These are phyloP conservation scores for Phataginus tetradactyla DNA, from an alignment of 2,797 vertebrate genomes.

Conservation along the genomic window DNA sequence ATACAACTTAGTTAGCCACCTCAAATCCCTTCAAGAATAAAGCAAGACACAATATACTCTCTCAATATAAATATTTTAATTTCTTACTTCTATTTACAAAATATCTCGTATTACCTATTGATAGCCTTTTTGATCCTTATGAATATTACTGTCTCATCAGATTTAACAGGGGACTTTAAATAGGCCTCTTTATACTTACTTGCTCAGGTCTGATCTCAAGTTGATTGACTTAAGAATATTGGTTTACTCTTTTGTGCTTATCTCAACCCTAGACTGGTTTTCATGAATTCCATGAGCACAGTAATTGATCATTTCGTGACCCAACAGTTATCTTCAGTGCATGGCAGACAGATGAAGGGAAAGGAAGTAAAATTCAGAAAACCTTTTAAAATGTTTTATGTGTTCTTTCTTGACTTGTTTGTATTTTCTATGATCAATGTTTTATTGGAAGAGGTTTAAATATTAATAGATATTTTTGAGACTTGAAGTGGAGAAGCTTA, in stretches of 20 bases:
- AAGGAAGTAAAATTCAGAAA: neutral
- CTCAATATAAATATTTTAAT: neutral
- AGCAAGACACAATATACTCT: neutral
- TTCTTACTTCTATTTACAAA: neutral
- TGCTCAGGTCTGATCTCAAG: neutral
- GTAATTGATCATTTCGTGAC: neutral
- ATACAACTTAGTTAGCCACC: neutral
- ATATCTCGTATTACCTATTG: neutral
- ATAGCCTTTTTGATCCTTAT: neutral
- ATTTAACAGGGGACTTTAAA: neutral
- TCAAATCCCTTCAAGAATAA: neutral
- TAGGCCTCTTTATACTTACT: neutral
- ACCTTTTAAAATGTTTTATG: neutral
- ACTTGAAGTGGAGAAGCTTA: neutral
- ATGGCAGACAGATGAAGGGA: neutral
- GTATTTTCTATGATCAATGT: neutral
- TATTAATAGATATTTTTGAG: neutral
- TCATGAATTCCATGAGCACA: neutral
- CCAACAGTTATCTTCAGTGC: neutral
- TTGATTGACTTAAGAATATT: neutral
- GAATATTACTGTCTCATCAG: neutral
- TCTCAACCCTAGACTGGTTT: neutral
- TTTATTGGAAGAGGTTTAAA: neutral
- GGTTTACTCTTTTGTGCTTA: neutral
- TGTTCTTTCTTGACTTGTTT: neutral